phyloP scores from a whole-genome alignment of 2,797 vertebrate species.

The Microchirus variegatus region DNA sequence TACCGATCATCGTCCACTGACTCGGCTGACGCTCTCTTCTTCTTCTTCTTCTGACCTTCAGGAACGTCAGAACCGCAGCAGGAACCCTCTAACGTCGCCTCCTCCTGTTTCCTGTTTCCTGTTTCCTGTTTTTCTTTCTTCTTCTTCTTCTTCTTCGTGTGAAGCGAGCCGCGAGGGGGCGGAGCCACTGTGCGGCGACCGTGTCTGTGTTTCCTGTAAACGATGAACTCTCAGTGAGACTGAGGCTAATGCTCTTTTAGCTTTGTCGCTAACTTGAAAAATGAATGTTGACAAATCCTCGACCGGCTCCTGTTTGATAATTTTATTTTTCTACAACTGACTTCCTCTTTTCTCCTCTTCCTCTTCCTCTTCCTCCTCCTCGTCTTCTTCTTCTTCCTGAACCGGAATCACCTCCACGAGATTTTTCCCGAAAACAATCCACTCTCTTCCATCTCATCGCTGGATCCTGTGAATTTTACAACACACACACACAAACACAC shows the following conservation, averaged over 20 bases:
- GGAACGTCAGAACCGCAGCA: slow-evolving; percentile 79
- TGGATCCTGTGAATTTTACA: slow-evolving; percentile 78
- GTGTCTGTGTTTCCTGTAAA: slow-evolving; percentile 60
- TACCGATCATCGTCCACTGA: slow-evolving; percentile 94
- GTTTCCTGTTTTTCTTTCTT: slow-evolving; percentile 35
- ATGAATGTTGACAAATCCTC: slow-evolving; percentile 80
- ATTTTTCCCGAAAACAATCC: slow-evolving; percentile 61
- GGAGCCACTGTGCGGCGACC: slow-evolving; percentile 76
- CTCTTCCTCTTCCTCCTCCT: slow-evolving; percentile 36
- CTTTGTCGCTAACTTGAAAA: slow-evolving; percentile 80
- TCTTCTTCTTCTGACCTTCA: slow-evolving; percentile 80
- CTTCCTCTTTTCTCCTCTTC: slow-evolving; percentile 26
- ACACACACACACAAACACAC: too few relatives aligned
- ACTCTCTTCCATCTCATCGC: slow-evolving; percentile 77
- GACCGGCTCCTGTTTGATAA: slow-evolving; percentile 69
- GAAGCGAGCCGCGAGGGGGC: slow-evolving; percentile 81
- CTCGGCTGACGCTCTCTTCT: slow-evolving; percentile 83
- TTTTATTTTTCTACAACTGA: slow-evolving; percentile 29
- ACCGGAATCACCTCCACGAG: slow-evolving; percentile 72
- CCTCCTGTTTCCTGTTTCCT: slow-evolving; percentile 71
- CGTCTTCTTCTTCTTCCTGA: slow-evolving; percentile 47
- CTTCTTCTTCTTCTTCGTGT: slow-evolving; percentile 37
- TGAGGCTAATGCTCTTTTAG: slow-evolving; percentile 92
- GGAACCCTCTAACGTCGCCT: slow-evolving; percentile 83
- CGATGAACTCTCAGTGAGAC: slow-evolving; percentile 88